A percentile compares a stretch with the other conserved stretches of the same genome.
Conservation (phyloP, 2,888 invertebrate species). For the Xylocampa areola region DNA sequence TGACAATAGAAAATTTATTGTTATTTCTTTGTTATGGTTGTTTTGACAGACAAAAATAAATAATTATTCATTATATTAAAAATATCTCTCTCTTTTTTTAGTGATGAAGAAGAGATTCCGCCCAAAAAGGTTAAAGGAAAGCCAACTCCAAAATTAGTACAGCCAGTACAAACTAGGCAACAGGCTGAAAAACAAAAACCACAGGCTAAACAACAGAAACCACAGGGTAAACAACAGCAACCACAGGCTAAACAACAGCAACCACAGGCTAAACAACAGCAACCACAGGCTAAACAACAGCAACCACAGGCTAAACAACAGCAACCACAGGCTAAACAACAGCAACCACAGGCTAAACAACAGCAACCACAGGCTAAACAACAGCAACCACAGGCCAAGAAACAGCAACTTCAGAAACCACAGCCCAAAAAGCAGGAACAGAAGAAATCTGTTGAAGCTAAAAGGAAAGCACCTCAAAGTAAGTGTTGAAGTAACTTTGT, state of each 20-base stretch:
- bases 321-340: slow-evolving; percentile 18
- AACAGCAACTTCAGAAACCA: no score
- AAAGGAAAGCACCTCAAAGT: slow-evolving; percentile 66
- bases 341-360: slow-evolving; percentile 34
- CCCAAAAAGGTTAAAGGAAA: slow-evolving; percentile 55
- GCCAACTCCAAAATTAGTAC: slow-evolving; percentile 19
- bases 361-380: slow-evolving; percentile 37
- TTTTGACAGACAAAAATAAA: no score
- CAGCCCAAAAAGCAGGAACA: slow-evolving; percentile 33
- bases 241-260: no score
- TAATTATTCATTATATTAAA: no score
- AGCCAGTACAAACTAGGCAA: slow-evolving; percentile 21
- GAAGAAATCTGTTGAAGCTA: slow-evolving; percentile 46
- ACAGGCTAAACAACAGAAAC: slow-evolving; percentile 27
- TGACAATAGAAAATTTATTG: no score
- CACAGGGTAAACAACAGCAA: no score
- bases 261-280: slow-evolving; percentile 24
- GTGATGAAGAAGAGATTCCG: slow-evolving; percentile 45
- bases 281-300: slow-evolving; percentile 37
- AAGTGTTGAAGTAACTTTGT: slow-evolving; percentile 38
- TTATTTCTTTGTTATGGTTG: no score
- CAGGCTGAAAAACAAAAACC: slow-evolving; percentile 35
- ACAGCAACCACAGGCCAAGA: slow-evolving; percentile 18
- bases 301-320: no score
- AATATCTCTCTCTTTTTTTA: slow-evolving; percentile 4